A percentile compares a stretch with the other conserved stretches of the same genome.
Evolutionary conservation across 2,888 invertebrate species (phyloP).

Genomic region (Vesta saturnalis): DNA sequence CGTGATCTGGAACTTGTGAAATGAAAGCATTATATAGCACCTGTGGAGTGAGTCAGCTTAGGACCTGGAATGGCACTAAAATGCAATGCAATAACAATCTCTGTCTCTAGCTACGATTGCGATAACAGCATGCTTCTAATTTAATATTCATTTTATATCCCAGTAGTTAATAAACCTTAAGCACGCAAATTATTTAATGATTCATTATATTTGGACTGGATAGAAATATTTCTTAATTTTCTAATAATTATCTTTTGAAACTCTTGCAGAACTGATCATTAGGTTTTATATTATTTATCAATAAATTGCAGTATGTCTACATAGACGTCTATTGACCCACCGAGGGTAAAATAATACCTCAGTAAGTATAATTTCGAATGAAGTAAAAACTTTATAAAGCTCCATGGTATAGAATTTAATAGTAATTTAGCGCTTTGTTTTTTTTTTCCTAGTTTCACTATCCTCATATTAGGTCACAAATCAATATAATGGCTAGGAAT

Average conservation of each 20-base stretch:
- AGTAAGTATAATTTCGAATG: background rate
- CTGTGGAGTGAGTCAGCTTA: constrained; percentile 34
- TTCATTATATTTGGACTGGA: constrained; percentile 31
- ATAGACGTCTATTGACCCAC: background rate
- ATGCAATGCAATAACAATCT: constrained; percentile 21
- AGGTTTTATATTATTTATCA: constrained; percentile 28
- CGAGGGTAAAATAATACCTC: background rate
- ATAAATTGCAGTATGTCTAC: constrained; percentile 26
- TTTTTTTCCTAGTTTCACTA: too few relatives aligned
- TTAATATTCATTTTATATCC: constrained; percentile 35
- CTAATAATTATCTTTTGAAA: constrained; percentile 8
- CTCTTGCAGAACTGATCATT: constrained; percentile 20
- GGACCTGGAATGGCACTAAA: constrained; percentile 11
- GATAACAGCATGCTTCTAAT: constrained; percentile 31
- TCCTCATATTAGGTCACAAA: background rate
- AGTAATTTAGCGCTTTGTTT: background rate
- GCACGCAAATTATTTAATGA: constrained; percentile 37
- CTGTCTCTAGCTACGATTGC: constrained; percentile 11
- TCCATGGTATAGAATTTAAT: constrained; percentile 2
- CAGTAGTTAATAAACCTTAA: constrained; percentile 31
- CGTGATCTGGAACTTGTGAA: constrained; percentile 30
- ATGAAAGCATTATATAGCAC: constrained; percentile 24
- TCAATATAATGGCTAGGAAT: too few relatives aligned
- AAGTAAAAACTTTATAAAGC: background rate
- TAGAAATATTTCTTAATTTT: constrained; percentile 14